Percentiles rank a stretch among this genome's conserved stretches.
These are phyloP conservation scores for Lacerta bilineata DNA, from an alignment of 2,797 vertebrate species.

Conservation along the genomic window DNA sequence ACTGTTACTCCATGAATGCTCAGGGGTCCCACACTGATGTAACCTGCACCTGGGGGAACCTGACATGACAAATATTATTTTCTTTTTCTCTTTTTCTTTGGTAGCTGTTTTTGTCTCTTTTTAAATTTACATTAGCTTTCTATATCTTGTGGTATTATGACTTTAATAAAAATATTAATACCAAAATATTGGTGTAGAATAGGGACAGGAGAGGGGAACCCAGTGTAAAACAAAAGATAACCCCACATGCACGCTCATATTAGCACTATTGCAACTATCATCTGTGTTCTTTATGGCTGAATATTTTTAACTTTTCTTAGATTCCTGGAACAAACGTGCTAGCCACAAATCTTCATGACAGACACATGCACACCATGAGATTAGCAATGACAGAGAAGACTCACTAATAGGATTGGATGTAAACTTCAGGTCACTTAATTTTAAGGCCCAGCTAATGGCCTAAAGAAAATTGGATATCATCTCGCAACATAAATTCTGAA, in stretches of 20 bases:
- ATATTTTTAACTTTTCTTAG: conserved; percentile 57
- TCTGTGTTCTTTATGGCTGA: conserved; percentile 11
- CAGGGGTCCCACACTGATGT: neutral
- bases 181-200: neutral
- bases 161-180: no score
- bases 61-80: neutral
- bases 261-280: conserved; percentile 24
- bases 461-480: conserved; percentile 51
- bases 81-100: no score
- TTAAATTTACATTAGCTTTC: no score
- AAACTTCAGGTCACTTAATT: conserved; percentile 70
- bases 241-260: conserved; percentile 29
- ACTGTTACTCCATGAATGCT: neutral
- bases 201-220: neutral
- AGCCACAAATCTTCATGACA: conserved; percentile 67
- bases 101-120: no score
- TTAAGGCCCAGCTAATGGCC: conserved; percentile 68
- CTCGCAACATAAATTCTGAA: conserved; percentile 70
- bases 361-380: conserved; percentile 64
- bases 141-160: no score
- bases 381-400: conserved; percentile 67
- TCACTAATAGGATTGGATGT: conserved; percentile 68
- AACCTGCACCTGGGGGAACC: no score
- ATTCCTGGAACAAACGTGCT: conserved; percentile 46
- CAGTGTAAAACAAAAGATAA: conserved; percentile 31